Base-by-base conservation (phyloP, 1,140 invertebrate genomes). In the Acromyrmex echinatior region DNA sequence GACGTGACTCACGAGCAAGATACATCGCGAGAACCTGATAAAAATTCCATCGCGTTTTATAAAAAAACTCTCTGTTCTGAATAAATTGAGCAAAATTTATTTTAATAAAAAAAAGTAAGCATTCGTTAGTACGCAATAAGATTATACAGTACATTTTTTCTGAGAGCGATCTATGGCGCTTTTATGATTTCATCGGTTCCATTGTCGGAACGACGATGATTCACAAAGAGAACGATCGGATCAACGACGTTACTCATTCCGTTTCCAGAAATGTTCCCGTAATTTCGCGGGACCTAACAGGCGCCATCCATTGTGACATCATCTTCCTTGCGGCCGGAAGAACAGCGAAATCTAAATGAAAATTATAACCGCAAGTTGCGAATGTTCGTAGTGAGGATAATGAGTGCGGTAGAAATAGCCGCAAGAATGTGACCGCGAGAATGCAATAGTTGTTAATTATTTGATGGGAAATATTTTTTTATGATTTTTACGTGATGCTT, bases 201-300 rank as follows among this genome's bases (percentile, higher is more conserved):
- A 9, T 63, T 28, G 53, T 25, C 51, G 45, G 62, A 84, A 77
- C 3, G 4, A 62, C 66, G 87, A 66, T 88, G 87, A 88, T 74
- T 88, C 87, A 84, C 9, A 51, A 74, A 51, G 16, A 51, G 49
- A 21, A 21, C 58, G 84, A 80, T 66, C 82, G 49, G 49, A 78
- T 58, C 84, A 25, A 51, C 39, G 74, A 53, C 16, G 25, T 39
- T 86, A 58, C 28, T 88, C 84, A 58, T 74, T 31, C 31, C n/a
- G 74, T 45, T 73, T 74, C 76, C 35, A 58, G 84, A 86, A 88
- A 80, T 62, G 56, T 18, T 74, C 35, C 53, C 25, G 21, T 21
- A 53, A 62, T 87, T 85, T 70, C 51, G 45, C 51, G 62, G 45
- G 53, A 65, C 4, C 35, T 6, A 31, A 74, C 39, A 45, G 18